Base-by-base conservation (phyloP, 2,888 invertebrate genomes). In the Sinhomidia bicolor region DNA sequence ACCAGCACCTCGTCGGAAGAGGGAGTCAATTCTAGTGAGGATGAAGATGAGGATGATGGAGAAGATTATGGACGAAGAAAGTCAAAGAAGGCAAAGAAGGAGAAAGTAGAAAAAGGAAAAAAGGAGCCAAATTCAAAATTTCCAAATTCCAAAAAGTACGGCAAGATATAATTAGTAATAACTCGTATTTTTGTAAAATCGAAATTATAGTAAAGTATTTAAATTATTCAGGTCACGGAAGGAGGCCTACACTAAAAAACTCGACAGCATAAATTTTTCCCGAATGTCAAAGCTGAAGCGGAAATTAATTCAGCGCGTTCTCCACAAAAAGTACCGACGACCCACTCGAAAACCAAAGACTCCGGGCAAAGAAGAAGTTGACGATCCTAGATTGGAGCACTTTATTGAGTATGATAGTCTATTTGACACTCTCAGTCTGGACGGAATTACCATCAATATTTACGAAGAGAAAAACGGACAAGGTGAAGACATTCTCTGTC, bases 271-370 rank as follows among this genome's bases (percentile, higher is more conserved):
- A 3, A 10, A 62, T 5, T 62, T 62, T n/a, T 2, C 4, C 10
- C 9, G 29, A 1, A 62, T 62, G 62, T 62, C 62, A 1, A 62
- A 62, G 29, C 29, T 29, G 3, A 62, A 62, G 29, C 9, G 62
- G 26, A 62, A 62, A n/a, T 17, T 62, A 32, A n/a, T 62, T 29
- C 62, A 62, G n/a, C 26, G 62, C 17, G n/a, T 62, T 3, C 17
- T 62, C 12, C 62, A 62, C n/a, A 62, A 62, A 32, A 62, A 62
- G n/a, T 62, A 3, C 29, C 26, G 62, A 4, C 62, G 62, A 26
- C 62, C 62, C n/a, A 26, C 26, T 3, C 17, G 62, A 26, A 62
- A 62, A 12, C 62, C 62, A 62, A 62, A 62, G n/a, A 62, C 62
- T 3, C 62, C 62, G 10, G 29, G 62, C 5, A 62, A 29, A n/a